Evolutionary conservation across 2,113 vertebrate species (phyloP).

Genomic region (Regulus satrapa): DNA sequence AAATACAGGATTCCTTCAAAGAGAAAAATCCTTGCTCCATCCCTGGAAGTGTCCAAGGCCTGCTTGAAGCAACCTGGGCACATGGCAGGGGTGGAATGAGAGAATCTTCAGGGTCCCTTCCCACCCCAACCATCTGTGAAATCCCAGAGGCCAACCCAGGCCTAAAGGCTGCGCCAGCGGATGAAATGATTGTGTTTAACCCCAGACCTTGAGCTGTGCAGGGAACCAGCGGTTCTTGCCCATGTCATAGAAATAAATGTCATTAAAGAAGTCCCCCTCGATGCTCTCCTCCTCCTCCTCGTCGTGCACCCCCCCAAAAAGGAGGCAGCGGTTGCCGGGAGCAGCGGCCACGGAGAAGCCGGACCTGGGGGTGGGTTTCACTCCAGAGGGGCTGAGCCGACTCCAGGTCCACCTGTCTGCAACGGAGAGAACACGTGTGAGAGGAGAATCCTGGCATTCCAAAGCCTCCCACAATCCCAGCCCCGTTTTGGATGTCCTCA

Average conservation of each 20-base stretch:
- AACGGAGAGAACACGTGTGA: neutral
- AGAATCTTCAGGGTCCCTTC: neutral
- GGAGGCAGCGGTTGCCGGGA: conserved; percentile 77
- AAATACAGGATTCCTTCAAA: neutral
- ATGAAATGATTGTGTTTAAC: rapidly evolving
- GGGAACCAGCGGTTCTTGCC: conserved; percentile 89
- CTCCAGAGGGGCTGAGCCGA: conserved; percentile 81
- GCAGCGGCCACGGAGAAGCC: conserved; percentile 82
- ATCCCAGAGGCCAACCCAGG: neutral
- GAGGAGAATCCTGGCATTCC: neutral
- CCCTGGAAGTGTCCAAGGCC: neutral
- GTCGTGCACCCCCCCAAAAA: conserved; percentile 93
- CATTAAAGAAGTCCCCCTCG: conserved; percentile 90
- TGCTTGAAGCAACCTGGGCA: neutral
- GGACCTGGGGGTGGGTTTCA: conserved; percentile 84
- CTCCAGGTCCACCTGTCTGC: conserved; percentile 90
- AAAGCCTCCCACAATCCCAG: neutral
- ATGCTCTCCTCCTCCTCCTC: conserved; percentile 92
- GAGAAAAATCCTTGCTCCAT: neutral
- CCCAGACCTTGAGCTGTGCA: conserved; percentile 79
- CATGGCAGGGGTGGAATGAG: neutral
- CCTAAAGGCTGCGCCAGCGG: neutral
- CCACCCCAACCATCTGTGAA: neutral
- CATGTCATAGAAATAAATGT: conserved; percentile 85
- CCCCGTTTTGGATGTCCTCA: neutral